Conservation (phyloP, 2,888 invertebrate genomes). For the Diloba caeruleocephala region DNA sequence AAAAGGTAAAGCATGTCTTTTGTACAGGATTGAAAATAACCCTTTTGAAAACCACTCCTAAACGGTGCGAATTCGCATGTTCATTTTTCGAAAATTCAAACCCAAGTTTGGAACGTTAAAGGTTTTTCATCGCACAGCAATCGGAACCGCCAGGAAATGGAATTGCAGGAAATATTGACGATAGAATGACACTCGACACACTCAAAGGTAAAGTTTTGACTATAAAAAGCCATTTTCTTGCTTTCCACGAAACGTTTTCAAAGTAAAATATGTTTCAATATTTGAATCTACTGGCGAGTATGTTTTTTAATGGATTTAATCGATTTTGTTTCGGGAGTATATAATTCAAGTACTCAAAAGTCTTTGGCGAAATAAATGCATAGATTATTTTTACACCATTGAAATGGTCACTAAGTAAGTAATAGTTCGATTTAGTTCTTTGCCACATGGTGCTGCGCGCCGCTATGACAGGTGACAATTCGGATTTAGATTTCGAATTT, state of each 20-base stretch:
- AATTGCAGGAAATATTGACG: slow-evolving; percentile 63
- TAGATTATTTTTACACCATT: no score
- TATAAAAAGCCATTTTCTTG: slow-evolving; percentile 69
- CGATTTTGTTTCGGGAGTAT: slow-evolving; percentile 1
- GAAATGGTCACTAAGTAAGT: no score
- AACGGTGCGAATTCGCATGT: slow-evolving; percentile 32
- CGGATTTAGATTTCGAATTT: no score
- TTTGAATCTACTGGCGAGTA: slow-evolving; percentile 47
- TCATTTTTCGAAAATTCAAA: slow-evolving; percentile 37
- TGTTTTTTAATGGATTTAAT: slow-evolving; percentile 1
- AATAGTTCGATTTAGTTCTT: no score
- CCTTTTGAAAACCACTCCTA: slow-evolving; percentile 31
- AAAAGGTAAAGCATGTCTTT: no score
- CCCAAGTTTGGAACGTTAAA: slow-evolving; percentile 45
- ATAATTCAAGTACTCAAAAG: not conserved
- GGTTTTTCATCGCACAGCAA: slow-evolving; percentile 50
- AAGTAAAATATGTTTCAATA: slow-evolving; percentile 58
- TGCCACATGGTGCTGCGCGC: no score
- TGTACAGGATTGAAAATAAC: slow-evolving; percentile 9
- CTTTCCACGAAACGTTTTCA: slow-evolving; percentile 57
- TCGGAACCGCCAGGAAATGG: slow-evolving; percentile 55
- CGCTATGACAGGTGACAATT: no score
- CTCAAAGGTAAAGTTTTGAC: slow-evolving; percentile 65
- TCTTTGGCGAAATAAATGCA: no score
- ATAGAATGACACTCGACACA: slow-evolving; percentile 67